Evolutionary conservation across 2,888 invertebrate species (phyloP), one percentile per base, ranked within the genome.

Genomic region (Oscheius onirici): DNA sequence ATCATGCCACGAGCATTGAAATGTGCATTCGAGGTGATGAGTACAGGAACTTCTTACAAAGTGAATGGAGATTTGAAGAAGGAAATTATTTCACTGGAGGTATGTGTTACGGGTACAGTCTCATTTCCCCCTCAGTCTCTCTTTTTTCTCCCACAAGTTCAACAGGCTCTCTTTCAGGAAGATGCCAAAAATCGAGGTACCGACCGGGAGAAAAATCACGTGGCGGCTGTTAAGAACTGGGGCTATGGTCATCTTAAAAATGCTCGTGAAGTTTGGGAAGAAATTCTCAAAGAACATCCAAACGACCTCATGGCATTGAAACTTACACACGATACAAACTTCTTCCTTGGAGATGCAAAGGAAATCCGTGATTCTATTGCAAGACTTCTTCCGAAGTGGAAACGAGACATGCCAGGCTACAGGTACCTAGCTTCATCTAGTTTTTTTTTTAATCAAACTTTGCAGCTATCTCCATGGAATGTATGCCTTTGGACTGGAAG

Each of bases 401-500:
- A 87, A 34, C 66, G 80, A 6, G 76, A 76, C 24, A 82, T 84
- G 73, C 90, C 90, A 1, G 86, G 89, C 20, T 89, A 90, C 84
- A 89, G 90, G 24, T 17, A n/a, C 3, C 5, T 6, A 8, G 34
- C 34, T 34, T 34, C 34, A 8, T 6, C 34, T 8, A 34, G n/a
- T n/a, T n/a, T n/a, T n/a, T n/a, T n/a, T n/a, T n/a, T n/a, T 34
- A 8, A 34, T n/a, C n/a, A 34, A 34, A 34, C 34, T 34, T 8
- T 34, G 3, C 8, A 34, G 34, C 34, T 90, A 90, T 77, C 81
- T 90, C 26, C 86, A 88, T 69, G 90, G 90, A 20, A 90, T 90
- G 90, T 87, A 89, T 75, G 89, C 90, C 0, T 90, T 90, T 85
- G 90, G 90, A 0, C 81, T 90, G 58, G 89, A 89, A 75, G 90